Conservation (phyloP, 2,888 invertebrate species). For the Ectobius pallidus region DNA sequence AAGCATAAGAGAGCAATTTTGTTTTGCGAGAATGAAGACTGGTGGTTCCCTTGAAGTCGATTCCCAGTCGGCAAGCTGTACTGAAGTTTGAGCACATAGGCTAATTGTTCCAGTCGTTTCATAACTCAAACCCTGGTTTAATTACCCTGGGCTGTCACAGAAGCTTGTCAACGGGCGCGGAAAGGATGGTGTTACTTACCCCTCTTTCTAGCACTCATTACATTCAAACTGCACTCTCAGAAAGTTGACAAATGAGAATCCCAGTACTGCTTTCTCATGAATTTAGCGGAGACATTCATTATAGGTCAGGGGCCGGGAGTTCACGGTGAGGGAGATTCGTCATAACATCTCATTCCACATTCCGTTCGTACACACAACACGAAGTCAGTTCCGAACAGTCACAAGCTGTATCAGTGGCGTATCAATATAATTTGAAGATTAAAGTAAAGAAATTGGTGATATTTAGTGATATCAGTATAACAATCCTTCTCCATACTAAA, state of each 20-base stretch:
- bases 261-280: conserved; percentile 13
- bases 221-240: neutral
- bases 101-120: conserved; percentile 30
- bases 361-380: no score
- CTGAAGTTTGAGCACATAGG: neutral
- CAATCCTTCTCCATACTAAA: no score
- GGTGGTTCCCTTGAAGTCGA: no score
- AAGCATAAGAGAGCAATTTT: no score
- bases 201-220: neutral
- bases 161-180: conserved; percentile 35
- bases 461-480: no score
- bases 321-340: no score
- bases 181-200: conserved; percentile 23
- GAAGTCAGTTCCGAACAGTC: no score
- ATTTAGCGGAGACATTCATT: neutral
- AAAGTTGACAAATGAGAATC: conserved; percentile 24
- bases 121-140: conserved; percentile 40
- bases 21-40: no score
- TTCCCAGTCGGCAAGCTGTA: no score
- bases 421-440: neutral
- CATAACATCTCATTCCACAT: no score
- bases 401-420: no score
- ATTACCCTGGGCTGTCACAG: conserved; percentile 38
- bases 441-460: no score
- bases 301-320: conserved; percentile 5